These are phyloP conservation scores for Sciurus niger DNA, from an alignment of 2,113 vertebrate genomes.

Conservation along the genomic window DNA sequence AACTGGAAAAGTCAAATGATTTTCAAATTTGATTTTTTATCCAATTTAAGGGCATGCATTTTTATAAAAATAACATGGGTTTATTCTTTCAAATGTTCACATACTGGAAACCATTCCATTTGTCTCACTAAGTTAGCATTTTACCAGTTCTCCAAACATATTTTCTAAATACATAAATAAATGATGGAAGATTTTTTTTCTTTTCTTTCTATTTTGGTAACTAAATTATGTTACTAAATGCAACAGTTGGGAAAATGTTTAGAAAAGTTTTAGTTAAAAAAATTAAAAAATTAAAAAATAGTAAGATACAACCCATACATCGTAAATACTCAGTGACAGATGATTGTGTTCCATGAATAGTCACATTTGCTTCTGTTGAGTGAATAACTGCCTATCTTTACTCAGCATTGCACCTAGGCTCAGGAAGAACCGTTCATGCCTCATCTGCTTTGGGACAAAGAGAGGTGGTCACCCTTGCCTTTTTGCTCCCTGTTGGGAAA, in stretches of 20 bases:
- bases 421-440: neutral
- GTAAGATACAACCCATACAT: rapidly evolving
- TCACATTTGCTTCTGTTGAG: constrained; percentile 21
- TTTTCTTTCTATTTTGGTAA: neutral
- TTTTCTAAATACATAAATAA: constrained; percentile 44
- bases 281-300: neutral
- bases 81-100: constrained; percentile 27
- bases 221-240: constrained; percentile 46
- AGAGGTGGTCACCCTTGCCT: neutral
- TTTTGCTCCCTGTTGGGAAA: neutral
- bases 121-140: neutral
- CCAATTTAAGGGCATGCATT: neutral
- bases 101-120: neutral
- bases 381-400: no score
- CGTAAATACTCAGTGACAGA: neutral
- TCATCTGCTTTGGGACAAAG: neutral
- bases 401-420: neutral
- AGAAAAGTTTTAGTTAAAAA: constrained; percentile 39
- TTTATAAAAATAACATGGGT: neutral
- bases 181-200: neutral
- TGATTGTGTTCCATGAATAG: rapidly evolving
- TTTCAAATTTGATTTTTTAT: constrained; percentile 26
- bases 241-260: neutral
- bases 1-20: neutral
- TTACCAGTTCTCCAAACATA: constrained; percentile 38